Conservation (phyloP, 2,888 invertebrate genomes). For the Troides helena region DNA sequence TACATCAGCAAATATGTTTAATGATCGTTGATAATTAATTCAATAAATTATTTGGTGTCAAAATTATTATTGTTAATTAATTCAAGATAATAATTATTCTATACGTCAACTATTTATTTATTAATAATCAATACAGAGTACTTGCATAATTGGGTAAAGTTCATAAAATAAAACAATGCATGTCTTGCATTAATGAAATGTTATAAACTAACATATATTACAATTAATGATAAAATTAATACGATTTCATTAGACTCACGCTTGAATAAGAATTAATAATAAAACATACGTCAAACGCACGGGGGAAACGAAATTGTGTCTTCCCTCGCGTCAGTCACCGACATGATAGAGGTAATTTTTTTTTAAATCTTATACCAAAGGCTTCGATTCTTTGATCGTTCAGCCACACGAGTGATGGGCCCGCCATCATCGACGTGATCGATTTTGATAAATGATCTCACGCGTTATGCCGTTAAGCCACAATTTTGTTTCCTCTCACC, state of each 20-base stretch:
- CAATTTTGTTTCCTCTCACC: constrained; percentile 45
- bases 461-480: constrained; percentile 38
- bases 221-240: constrained; percentile 74
- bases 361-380: constrained; percentile 6
- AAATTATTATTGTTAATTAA: not conserved
- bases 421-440: constrained; percentile 39
- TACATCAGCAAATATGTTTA: not conserved
- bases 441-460: constrained; percentile 3
- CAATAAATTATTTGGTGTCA: not conserved
- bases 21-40: constrained; percentile 16
- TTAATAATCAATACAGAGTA: not conserved
- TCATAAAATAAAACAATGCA: constrained; percentile 54
- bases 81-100: too few species aligned
- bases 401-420: constrained; percentile 40
- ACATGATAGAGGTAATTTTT: not conserved
- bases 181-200: constrained; percentile 76
- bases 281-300: constrained; percentile 60
- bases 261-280: constrained; percentile 75
- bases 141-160: not conserved
- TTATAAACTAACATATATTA: constrained; percentile 73
- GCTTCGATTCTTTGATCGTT: constrained; percentile 24
- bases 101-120: not conserved
- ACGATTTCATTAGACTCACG: constrained; percentile 75
- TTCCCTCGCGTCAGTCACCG: constrained; percentile 37
- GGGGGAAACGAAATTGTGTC: constrained; percentile 58